Evolutionary conservation across 2,888 invertebrate species (phyloP).

Genomic region (Hedya salicella): DNA sequence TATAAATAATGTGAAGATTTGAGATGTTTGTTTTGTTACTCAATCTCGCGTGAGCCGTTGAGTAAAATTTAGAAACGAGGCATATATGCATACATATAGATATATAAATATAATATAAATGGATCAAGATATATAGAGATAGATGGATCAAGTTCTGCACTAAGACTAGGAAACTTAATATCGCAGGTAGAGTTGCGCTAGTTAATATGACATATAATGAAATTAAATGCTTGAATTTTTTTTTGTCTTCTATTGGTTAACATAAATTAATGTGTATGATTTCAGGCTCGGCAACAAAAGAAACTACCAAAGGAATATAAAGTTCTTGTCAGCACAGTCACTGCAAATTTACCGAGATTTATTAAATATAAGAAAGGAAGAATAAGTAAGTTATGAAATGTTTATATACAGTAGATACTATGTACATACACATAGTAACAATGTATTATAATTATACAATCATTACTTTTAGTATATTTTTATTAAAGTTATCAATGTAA

Average conservation of each 20-base stretch:
- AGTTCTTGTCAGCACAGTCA: slow-evolving; percentile 88
- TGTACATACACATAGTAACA: slow-evolving; percentile 30
- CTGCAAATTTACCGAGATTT: slow-evolving; percentile 88
- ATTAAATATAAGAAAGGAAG: slow-evolving; percentile 87
- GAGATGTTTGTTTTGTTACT: no score
- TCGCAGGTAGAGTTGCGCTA: no score
- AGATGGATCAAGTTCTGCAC: no score
- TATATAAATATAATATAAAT: no score
- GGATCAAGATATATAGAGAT: no score
- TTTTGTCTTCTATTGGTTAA: not conserved
- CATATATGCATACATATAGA: no score
- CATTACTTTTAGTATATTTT: slow-evolving; percentile 20
- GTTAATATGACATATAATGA: no score
- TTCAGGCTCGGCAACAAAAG: slow-evolving; percentile 87
- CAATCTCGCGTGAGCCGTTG: no score
- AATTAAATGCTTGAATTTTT: not conserved
- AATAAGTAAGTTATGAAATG: slow-evolving; percentile 63
- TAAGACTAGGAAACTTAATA: no score
- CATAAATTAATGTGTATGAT: slow-evolving; percentile 44
- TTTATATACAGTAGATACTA: slow-evolving; percentile 41
- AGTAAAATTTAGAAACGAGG: no score
- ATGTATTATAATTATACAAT: slow-evolving; percentile 40
- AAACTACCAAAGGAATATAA: slow-evolving; percentile 87
- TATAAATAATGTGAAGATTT: no score
- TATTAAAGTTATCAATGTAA: slow-evolving; percentile 30